phyloP scores from a whole-genome alignment of 2,888 invertebrate species.

The Aphodius sticticus region DNA sequence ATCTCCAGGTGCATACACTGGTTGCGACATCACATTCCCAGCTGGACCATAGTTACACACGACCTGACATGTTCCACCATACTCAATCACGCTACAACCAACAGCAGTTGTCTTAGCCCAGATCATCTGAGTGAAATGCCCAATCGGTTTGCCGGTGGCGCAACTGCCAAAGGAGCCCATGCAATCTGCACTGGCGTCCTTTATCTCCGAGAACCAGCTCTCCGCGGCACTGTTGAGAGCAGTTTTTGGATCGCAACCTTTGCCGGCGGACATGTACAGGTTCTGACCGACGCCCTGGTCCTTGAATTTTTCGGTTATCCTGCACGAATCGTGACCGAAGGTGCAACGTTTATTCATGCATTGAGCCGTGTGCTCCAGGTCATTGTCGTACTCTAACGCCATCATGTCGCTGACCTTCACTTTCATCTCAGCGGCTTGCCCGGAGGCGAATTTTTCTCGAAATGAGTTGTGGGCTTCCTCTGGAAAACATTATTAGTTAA shows the following conservation, averaged over 20 bases:
- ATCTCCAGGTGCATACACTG: slow-evolving; percentile 18
- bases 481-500: not conserved
- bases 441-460: slow-evolving; percentile 28
- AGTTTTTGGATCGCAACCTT: slow-evolving; percentile 5
- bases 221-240: not conserved
- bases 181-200: not conserved
- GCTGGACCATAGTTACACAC: slow-evolving; percentile 30
- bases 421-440: not conserved
- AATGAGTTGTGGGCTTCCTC: slow-evolving; percentile 23
- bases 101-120: slow-evolving; percentile 29
- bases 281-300: slow-evolving; percentile 17
- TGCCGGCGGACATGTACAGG: not conserved
- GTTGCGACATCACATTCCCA: slow-evolving; percentile 22
- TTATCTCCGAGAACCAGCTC: slow-evolving; percentile 23
- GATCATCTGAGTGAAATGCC: slow-evolving; percentile 27
- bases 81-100: slow-evolving; percentile 27
- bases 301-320: slow-evolving; percentile 23
- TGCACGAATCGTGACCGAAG: slow-evolving; percentile 25
- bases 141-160: not conserved
- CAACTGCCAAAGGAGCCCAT: not conserved
- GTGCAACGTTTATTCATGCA: slow-evolving; percentile 25
- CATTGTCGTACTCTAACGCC: slow-evolving; percentile 25
- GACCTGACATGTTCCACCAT: slow-evolving; percentile 22
- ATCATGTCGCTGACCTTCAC: slow-evolving; percentile 17
- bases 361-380: slow-evolving; percentile 22